phyloP scores from a whole-genome alignment of 1,140 invertebrate species.

The Leguminivora glycinivorella region DNA sequence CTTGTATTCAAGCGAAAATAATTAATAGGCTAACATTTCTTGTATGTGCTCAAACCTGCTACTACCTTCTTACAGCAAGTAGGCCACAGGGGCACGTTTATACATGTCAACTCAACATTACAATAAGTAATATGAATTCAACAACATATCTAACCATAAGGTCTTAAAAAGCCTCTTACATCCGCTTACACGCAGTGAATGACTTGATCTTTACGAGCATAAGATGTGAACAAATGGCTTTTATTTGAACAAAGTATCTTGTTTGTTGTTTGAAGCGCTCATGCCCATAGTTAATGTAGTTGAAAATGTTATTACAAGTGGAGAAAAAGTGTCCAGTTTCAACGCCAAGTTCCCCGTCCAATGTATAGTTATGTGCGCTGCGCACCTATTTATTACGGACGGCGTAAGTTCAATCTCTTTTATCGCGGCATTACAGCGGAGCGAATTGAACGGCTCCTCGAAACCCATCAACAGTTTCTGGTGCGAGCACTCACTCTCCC shows the following conservation, averaged over 20 bases:
- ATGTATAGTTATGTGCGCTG: slow-evolving; percentile 7
- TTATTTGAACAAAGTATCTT: slow-evolving; percentile 1
- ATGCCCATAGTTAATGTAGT: not conserved
- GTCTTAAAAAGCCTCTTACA: not conserved
- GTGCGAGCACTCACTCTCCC: slow-evolving; percentile 54
- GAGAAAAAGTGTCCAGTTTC: slow-evolving; percentile 15
- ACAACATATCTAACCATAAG: not conserved
- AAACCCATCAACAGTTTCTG: slow-evolving; percentile 53
- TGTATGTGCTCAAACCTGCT: no score
- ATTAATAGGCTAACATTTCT: no score
- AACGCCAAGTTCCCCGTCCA: not conserved
- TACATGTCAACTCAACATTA: no score
- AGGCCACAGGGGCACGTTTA: no score
- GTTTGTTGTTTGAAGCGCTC: not conserved
- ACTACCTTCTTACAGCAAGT: no score
- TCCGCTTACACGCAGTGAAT: not conserved
- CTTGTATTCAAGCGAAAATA: no score
- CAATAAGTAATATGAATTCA: no score
- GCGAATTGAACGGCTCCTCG: slow-evolving; percentile 59
- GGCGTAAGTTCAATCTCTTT: slow-evolving; percentile 73
- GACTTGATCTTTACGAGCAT: not conserved
- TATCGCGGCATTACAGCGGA: slow-evolving; percentile 66
- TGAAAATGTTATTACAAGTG: not conserved
- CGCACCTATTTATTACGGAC: slow-evolving; percentile 58
- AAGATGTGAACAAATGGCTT: slow-evolving; percentile 1